These are phyloP conservation scores for Aleiodes alternator DNA, from an alignment of 2,888 invertebrate genomes.

Conservation along the genomic window DNA sequence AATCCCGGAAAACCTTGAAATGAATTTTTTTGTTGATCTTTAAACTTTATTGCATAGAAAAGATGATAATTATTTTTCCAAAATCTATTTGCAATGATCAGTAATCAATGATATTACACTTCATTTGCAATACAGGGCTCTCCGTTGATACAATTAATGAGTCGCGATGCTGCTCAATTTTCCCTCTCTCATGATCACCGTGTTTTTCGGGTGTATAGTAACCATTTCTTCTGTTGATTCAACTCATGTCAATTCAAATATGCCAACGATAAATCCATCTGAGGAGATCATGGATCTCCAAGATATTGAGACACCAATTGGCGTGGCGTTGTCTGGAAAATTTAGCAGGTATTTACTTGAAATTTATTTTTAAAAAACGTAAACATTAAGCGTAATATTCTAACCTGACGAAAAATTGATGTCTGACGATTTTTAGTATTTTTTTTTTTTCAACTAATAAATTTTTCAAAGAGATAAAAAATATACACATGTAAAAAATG, in stretches of 20 bases:
- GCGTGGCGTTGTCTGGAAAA: constrained; percentile 63
- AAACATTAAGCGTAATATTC: constrained; percentile 32
- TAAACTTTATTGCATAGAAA: neutral
- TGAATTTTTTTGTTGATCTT: neutral
- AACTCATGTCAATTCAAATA: neutral
- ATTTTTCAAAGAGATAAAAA: too few relatives aligned
- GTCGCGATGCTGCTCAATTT: neutral
- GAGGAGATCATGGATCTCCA: constrained; percentile 63
- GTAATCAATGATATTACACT: neutral
- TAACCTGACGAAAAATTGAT: constrained; percentile 15
- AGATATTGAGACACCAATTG: constrained; percentile 66
- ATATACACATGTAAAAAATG: too few relatives aligned
- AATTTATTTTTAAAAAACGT: neutral
- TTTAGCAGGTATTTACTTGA: constrained; percentile 65
- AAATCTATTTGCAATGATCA: neutral
- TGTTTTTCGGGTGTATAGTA: neutral
- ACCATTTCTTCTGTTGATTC: neutral
- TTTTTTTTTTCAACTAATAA: too few relatives aligned
- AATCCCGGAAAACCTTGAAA: constrained; percentile 6
- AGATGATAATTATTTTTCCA: neutral
- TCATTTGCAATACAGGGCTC: neutral
- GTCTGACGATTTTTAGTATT: too few relatives aligned
- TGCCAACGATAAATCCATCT: constrained; percentile 10
- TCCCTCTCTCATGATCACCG: neutral
- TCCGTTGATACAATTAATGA: neutral